Conservation (phyloP, 2,113 vertebrate genomes). For the Oriolus oriolus region DNA sequence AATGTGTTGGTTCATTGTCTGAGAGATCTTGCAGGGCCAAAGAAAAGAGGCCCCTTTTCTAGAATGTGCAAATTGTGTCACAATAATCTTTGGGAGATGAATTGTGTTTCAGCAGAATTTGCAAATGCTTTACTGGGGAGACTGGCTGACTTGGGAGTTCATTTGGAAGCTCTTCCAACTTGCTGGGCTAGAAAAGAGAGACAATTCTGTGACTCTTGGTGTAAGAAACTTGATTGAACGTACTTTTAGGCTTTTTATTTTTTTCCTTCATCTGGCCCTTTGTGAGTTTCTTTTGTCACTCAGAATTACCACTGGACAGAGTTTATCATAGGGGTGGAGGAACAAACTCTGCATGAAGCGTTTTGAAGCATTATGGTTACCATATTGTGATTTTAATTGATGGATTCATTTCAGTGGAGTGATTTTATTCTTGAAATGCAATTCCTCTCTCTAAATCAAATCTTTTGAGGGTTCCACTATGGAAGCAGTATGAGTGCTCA, state of each 20-base stretch:
- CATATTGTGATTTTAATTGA: neutral
- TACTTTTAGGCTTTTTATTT: neutral
- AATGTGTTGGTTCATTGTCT: neutral
- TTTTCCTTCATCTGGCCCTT: neutral
- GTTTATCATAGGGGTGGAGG: neutral
- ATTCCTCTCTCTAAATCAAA: neutral
- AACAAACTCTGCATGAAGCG: neutral
- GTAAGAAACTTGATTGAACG: neutral
- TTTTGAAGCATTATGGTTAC: neutral
- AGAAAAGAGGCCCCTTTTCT: neutral
- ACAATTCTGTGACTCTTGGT: neutral
- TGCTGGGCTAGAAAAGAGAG: neutral
- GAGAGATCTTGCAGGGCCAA: neutral
- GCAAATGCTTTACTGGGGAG: neutral
- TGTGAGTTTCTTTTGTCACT: neutral
- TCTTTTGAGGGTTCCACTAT: neutral
- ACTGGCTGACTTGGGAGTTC: neutral
- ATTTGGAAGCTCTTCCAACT: neutral
- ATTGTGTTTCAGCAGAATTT: neutral
- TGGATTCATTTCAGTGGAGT: neutral
- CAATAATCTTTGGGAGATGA: neutral
- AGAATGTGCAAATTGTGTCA: neutral
- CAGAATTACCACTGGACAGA: neutral
- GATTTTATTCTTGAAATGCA: neutral
- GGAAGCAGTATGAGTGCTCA: neutral